A percentile compares a stretch with the other conserved stretches of the same genome.
Evolutionary conservation across 2,113 vertebrate species (phyloP).

Genomic region (Xyliphius kryptos): DNA sequence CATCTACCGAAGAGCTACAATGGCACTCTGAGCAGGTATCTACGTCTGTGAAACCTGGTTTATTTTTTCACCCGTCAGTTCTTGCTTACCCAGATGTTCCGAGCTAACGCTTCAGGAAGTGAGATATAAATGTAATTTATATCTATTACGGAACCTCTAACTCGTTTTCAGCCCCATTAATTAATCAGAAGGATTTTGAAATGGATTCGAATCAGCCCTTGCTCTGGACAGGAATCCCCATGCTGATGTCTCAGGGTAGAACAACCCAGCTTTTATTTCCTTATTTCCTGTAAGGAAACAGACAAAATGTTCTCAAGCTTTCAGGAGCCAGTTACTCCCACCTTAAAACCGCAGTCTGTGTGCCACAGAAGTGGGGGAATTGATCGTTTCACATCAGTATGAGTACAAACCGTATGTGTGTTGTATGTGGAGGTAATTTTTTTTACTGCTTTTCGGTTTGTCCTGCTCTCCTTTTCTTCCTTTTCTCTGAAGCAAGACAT

Average conservation of each 20-base stretch:
- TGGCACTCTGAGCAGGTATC: too few relatives aligned
- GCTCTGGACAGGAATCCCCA: slow-evolving; percentile 14
- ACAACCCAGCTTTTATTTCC: slow-evolving; percentile 44
- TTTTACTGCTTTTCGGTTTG: slow-evolving; percentile 1
- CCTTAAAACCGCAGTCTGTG: slow-evolving; percentile 40
- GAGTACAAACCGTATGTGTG: too few relatives aligned
- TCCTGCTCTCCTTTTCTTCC: neutral
- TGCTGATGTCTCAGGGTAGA: slow-evolving; percentile 27
- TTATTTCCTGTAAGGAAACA: slow-evolving; percentile 46
- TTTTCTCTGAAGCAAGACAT: too few relatives aligned
- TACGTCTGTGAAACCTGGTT: too few relatives aligned
- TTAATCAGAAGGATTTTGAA: slow-evolving; percentile 41
- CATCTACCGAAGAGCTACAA: too few relatives aligned
- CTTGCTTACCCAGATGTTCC: slow-evolving; percentile 23
- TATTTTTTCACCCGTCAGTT: neutral
- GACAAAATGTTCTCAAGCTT: slow-evolving; percentile 32
- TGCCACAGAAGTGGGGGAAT: slow-evolving; percentile 24
- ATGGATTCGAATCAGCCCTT: slow-evolving; percentile 25
- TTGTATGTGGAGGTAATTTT: too few relatives aligned
- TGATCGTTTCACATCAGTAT: slow-evolving; percentile 3
- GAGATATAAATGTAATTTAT: slow-evolving; percentile 36
- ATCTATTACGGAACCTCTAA: slow-evolving; percentile 39
- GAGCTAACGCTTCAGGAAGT: slow-evolving; percentile 41
- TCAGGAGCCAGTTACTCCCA: slow-evolving; percentile 43
- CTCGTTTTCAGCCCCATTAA: slow-evolving; percentile 41